Evolutionary conservation across 2,113 vertebrate species (phyloP).

Genomic region (Fukomys damarensis): DNA sequence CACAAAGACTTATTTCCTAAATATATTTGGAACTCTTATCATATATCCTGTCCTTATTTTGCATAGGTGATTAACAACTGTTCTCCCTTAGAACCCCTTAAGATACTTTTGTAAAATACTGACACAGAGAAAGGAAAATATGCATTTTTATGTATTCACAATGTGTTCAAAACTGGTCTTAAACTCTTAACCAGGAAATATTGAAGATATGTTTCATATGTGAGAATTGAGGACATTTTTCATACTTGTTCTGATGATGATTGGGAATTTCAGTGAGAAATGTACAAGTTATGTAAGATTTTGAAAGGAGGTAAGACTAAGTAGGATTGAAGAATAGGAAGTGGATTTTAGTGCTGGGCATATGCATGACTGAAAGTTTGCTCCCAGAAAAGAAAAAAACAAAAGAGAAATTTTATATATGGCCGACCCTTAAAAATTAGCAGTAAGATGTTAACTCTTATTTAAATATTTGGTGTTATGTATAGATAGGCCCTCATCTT

Average conservation of each 20-base stretch:
- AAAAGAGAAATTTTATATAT: neutral
- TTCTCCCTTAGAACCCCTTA: neutral
- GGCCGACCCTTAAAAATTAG: neutral
- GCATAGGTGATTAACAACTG: neutral
- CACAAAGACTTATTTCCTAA: neutral
- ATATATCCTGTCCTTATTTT: constrained; percentile 21
- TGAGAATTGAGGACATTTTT: neutral
- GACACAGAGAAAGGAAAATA: neutral
- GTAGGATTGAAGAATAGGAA: neutral
- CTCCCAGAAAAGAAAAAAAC: neutral
- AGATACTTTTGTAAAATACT: neutral
- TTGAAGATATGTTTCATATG: no score
- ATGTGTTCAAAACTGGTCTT: neutral
- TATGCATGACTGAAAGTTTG: neutral
- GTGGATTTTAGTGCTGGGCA: neutral
- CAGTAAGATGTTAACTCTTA: neutral
- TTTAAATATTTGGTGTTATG: neutral
- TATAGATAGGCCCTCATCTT: neutral
- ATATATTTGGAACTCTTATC: neutral
- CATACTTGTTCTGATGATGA: neutral
- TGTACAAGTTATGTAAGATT: neutral
- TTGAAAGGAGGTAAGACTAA: neutral
- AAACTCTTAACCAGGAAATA: neutral
- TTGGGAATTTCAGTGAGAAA: neutral
- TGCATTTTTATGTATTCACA: neutral